Evolutionary conservation across 92 coral and sea anemone genomes (phyloP).

Genomic region (Porites divaricata): DNA sequence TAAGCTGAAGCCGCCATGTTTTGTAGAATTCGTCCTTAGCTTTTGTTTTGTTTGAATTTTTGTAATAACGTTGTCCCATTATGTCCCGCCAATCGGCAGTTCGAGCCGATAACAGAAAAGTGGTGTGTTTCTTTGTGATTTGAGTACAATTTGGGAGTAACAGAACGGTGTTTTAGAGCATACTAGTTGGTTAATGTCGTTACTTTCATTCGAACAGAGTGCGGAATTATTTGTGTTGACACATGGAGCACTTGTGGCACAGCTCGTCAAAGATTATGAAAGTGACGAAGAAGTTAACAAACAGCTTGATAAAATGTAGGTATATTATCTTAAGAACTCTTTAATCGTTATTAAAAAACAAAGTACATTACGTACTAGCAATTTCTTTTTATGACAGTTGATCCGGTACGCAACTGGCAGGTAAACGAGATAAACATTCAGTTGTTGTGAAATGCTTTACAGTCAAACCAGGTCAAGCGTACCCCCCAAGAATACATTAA

Average conservation of each 20-base stretch:
- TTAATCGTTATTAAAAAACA: neutral
- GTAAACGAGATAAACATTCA: too few species aligned
- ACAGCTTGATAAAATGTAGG: conserved; percentile 94
- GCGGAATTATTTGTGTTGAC: conserved; percentile 93
- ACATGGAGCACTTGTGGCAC: conserved; percentile 95
- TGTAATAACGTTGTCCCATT: neutral
- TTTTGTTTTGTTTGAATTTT: neutral
- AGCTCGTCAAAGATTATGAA: conserved; percentile 95
- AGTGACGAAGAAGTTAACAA: conserved; percentile 96
- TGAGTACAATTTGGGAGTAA: neutral
- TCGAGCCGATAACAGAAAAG: conserved; percentile 93
- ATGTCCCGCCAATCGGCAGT: conserved; percentile 98
- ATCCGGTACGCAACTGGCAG: too few species aligned
- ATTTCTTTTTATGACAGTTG: too few species aligned
- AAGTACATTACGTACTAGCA: too few species aligned
- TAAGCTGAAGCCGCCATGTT: conserved; percentile 28
- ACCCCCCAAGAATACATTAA: too few species aligned
- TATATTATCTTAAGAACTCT: neutral
- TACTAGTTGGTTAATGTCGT: neutral
- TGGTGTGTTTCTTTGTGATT: conserved; percentile 66
- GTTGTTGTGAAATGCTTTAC: too few species aligned
- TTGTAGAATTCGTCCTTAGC: neutral
- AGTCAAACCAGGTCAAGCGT: too few species aligned
- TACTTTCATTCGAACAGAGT: conserved; percentile 62
- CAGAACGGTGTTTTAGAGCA: neutral